Base-by-base conservation (phyloP, 2,888 invertebrate genomes). In the Calameuta filiformis region DNA sequence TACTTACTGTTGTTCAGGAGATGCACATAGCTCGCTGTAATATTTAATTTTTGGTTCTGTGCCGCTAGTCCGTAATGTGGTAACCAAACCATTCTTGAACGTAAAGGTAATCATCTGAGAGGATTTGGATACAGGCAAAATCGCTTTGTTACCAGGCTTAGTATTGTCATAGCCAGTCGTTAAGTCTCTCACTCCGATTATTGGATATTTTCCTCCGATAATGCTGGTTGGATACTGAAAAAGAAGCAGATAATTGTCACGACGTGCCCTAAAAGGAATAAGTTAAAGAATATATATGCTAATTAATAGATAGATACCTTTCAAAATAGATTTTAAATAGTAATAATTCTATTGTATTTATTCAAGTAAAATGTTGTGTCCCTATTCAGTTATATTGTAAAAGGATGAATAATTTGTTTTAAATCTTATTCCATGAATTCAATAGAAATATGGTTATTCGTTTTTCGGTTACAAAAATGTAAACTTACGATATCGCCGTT, bases 31-130 rank as follows among this genome's bases (percentile, higher is more conserved):
- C 92, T 99, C 99, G 0, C 97, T 96, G 92, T 99, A 99, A 92
- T 98, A 99, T 93, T 99, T 99, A 87, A 99, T 95, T 92, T 99
- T 99, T 71, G 99, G 99, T 91, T 99, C 99, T 0, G 99, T 99
- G 73, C 99, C 99, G 91, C 98, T 98, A 1, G 99, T 98, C 83
- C 99, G 94, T 56, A 99, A 92, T 0, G 98, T 99, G 1, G 97
- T 94, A 12, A 96, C 95, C 82, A 97, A 94, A 0, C 98, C 98
- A 92, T 97, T 97, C 76, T 93, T 93, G 91, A 99, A 98, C 12
- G 94, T 95, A 91, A 99, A 98, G 12, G 98, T 98, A 76, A 99
- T 95, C 99, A 99, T 99, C 92, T 99, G 96, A 82, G 93, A 93
- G 81, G 94, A 94, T 81, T 93, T 92, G 23, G 95, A 95, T 9